Evolutionary conservation across 2,797 vertebrate species (phyloP).

Genomic region (Channa striata): DNA sequence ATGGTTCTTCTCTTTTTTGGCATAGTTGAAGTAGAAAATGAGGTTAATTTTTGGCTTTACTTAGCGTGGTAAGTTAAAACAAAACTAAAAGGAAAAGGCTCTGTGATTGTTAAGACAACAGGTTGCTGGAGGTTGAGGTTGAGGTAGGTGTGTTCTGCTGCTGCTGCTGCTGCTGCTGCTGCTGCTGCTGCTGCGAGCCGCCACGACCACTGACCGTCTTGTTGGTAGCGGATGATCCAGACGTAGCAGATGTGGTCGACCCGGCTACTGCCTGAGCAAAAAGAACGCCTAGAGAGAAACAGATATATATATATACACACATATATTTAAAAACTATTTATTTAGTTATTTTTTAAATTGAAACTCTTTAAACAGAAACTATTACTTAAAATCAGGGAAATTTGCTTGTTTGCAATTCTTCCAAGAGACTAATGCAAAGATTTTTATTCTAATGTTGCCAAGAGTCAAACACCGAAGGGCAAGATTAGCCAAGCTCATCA

Average conservation of each 20-base stretch:
- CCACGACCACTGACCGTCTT: slow-evolving; percentile 78
- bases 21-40: slow-evolving; percentile 85
- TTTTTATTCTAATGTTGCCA: too few species aligned
- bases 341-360: not conserved
- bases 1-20: slow-evolving; percentile 85
- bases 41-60: slow-evolving; percentile 85
- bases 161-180: slow-evolving; percentile 76
- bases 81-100: slow-evolving; percentile 41
- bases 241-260: slow-evolving; percentile 80
- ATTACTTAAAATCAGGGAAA: not conserved
- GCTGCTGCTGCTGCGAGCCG: slow-evolving; percentile 73
- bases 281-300: slow-evolving; percentile 87
- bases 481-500: too few species aligned
- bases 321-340: not conserved
- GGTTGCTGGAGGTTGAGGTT: slow-evolving; percentile 86
- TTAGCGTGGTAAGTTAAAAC: slow-evolving; percentile 71
- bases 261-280: slow-evolving; percentile 92
- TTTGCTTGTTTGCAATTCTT: not conserved
- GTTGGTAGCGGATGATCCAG: slow-evolving; percentile 77
- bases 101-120: slow-evolving; percentile 88
- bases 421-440: not conserved
- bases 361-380: not conserved
- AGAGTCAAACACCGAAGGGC: too few species aligned
- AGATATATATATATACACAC: not conserved
- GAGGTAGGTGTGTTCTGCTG: slow-evolving; percentile 91